Conservation (phyloP, 2,113 vertebrate species). For the Embiotoca jacksoni region DNA sequence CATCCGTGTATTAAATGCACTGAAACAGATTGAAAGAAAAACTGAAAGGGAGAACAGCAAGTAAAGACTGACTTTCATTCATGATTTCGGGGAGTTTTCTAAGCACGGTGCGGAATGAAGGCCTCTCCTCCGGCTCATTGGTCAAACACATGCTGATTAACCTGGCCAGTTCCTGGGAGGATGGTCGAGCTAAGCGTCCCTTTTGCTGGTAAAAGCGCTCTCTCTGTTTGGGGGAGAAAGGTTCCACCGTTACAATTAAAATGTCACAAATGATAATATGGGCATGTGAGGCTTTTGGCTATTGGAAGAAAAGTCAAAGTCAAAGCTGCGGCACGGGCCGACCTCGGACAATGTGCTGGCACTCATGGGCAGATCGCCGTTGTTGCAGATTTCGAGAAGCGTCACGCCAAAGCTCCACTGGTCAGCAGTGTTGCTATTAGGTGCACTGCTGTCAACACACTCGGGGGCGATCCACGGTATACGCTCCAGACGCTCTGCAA, state of each 20-base stretch:
- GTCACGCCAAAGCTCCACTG: constrained; percentile 96
- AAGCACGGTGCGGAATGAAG: constrained; percentile 90
- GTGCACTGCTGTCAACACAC: constrained; percentile 79
- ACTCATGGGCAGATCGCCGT: constrained; percentile 89
- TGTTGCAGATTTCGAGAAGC: constrained; percentile 93
- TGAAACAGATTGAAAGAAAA: neutral
- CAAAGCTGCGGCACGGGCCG: neutral
- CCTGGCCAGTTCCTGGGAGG: constrained; percentile 86
- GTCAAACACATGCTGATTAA: constrained; percentile 91
- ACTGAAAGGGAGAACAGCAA: neutral
- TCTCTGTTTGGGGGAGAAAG: constrained; percentile 83
- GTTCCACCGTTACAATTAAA: neutral
- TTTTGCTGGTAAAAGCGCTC: constrained; percentile 91
- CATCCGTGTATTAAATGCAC: neutral
- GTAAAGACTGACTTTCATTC: constrained; percentile 82
- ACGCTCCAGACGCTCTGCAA: constrained; percentile 90
- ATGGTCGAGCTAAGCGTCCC: constrained; percentile 86
- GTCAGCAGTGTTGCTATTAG: constrained; percentile 82
- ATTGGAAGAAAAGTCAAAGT: neutral
- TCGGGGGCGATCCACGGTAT: constrained; percentile 97
- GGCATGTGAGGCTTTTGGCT: neutral
- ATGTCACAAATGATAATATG: neutral
- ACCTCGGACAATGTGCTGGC: constrained; percentile 87
- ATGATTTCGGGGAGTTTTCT: constrained; percentile 90
- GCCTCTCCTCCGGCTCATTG: constrained; percentile 86